Evolutionary conservation across 2,113 vertebrate species (phyloP), one percentile per base, ranked within the genome.

Genomic region (Daphoenositta chrysoptera): DNA sequence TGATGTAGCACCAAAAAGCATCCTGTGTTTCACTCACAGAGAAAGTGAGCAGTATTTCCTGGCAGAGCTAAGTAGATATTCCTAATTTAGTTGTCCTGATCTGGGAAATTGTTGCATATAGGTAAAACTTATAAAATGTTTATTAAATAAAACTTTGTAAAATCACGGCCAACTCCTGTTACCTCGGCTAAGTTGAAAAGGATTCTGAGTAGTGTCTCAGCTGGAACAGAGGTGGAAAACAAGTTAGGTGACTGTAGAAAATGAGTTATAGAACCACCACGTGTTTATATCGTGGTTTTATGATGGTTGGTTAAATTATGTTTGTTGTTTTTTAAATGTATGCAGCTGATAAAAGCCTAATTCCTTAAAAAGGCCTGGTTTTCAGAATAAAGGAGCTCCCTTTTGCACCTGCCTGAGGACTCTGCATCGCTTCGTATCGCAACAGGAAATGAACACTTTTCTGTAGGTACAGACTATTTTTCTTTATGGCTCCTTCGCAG

Each of bases 201-300:
- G n/a, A 58, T 58, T 37, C n/a, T 58, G 57, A n/a, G n/a, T 37
- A 37, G 35, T 11, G n/a, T 17, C n/a, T 58, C 57, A 11, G n/a
- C 23, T 58, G 23, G n/a, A 57, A n/a, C 15, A 57, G 21, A 57
- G 13, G 21, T n/a, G 21, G 33, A 26, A 37, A 37, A 58, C 57
- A 58, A 37, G 23, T 37, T 26, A 37, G 1, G 1, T 58, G 17
- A 37, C 7, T 2, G 0, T 26, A 37, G n/a, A 26, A 58, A 58
- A 58, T 23, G 35, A 58, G 15, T 35, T 58, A 5, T 35, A 26
- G 11, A 58, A 35, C 15, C 23, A 35, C 17, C n/a, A 58, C 10
- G 2, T 35, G n/a, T 26, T 58, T 24, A 37, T 10, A 35, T 58
- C 1, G 3, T 26, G n/a, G 57, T 35, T 35, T 35, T 26, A 35